Base-by-base conservation (phyloP, 1,140 invertebrate genomes). In the Chlorops oryzae region DNA sequence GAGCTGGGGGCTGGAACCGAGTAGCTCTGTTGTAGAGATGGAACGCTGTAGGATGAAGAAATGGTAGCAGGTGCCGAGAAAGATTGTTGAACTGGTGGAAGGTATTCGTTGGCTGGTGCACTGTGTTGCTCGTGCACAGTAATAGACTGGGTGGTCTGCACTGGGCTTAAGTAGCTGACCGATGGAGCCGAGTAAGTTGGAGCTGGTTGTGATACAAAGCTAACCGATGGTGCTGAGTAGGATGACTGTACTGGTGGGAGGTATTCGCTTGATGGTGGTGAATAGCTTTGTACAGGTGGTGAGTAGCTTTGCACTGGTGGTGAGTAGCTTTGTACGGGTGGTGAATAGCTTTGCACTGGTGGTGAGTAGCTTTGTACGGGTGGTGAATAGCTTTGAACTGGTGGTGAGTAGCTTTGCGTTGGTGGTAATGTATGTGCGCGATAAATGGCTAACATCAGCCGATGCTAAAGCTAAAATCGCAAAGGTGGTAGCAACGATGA, bases 391-490 rank as follows among this genome's bases (percentile, higher is more conserved):
- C 66, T 66, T 51, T 65, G 63, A 40, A 55, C 59, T 53, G 28
- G 58, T 39, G 61, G 61, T 20, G 49, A 0, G 40, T 25, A 20
- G 28, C 44, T 3, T 57, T 51, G 7, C 59, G 50, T 5, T 27
- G 21, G 58, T 55, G 28, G 62, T 59, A 56, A 65, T 52, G 37
- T 65, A 65, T 39, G 54, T 55, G 41, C 39, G 61, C 21, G 55
- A 42, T 59, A 69, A 51, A 38, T 69, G 65, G 61, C 65, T 69
- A 9, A 69, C 65, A 59, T 69, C 65, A 52, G 65, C 65, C 27
- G 65, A 57, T 37, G 56, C 63, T 55, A 59, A 61, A 51, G 65
- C 65, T 55, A 65, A 52, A 40, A 69, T 45, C 37, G 65, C 65
- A 57, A 69, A 63, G 48, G 54, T 23, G 56, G 13, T 27, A 44